A percentile compares a stretch with the other conserved stretches of the same genome.
Evolutionary conservation across 2,113 vertebrate species (phyloP).

Genomic region (Parotia lawesii): DNA sequence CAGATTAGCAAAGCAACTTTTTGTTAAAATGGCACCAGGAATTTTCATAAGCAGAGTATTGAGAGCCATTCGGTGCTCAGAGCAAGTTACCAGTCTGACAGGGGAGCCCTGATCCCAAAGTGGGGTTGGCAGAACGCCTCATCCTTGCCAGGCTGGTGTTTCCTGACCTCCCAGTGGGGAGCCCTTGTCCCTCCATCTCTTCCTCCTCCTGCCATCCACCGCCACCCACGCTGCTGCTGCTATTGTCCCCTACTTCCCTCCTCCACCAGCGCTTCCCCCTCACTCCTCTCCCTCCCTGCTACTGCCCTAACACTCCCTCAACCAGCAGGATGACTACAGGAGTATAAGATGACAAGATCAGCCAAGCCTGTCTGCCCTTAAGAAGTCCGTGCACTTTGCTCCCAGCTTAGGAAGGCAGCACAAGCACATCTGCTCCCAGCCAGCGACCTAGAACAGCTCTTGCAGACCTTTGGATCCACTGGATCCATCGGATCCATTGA

Average conservation of each 20-base stretch:
- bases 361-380: not conserved
- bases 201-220: not conserved
- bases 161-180: not conserved
- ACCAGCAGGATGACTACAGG: not conserved
- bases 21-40: constrained; percentile 13
- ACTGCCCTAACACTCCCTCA: not conserved
- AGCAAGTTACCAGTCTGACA: not conserved
- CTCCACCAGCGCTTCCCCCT: not conserved
- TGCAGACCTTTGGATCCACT: not conserved
- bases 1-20: not conserved
- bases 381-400: not conserved
- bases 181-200: not conserved
- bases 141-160: not conserved
- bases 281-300: not conserved
- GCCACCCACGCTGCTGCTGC: not conserved
- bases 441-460: not conserved
- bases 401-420: not conserved
- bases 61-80: not conserved
- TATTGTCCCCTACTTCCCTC: not conserved
- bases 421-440: not conserved
- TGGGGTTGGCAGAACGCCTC: fast-evolving
- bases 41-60: not conserved
- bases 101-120: not conserved
- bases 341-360: not conserved
- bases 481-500: not conserved